Evolutionary conservation across 2,113 vertebrate genomes (phyloP), one percentile per base, ranked within the genome.

Genomic region (Lagopus leucura): DNA sequence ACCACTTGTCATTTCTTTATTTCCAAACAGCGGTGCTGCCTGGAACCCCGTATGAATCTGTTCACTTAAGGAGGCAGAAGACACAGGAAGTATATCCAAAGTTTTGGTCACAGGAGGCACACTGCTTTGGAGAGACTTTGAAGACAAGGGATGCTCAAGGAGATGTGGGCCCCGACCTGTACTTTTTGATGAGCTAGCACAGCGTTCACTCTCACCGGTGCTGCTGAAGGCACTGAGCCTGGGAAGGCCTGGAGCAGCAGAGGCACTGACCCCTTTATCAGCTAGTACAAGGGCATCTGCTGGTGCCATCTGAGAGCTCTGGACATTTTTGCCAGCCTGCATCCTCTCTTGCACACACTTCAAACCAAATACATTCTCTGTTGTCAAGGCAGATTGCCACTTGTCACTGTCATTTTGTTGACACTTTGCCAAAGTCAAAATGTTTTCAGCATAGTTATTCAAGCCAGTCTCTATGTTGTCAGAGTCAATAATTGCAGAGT

Each of bases 381-480:
- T 38, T 42, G 98, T 99, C 93, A 99, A 97, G 36, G 98, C 98
- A 19, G 99, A 99, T 94, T 98, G 98, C 99, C 99, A 99, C 95
- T 98, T 98, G 94, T 98, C 97, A 84, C 98, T 99, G 97, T 98
- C 97, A 86, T 98, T 98, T 85, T 94, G 98, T 94, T 98, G 99
- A 98, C 98, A 98, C 57, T 97, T 98, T 82, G 98, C 98, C 98
- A 99, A 96, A 97, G 98, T 96, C 95, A 99, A 93, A 45, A 98
- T 98, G 71, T 97, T 98, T 64, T 98, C 98, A 5, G 99, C 98
- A 16, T 99, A 99, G 98, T 99, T 99, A 97, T 99, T 99, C 70
- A 99, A 97, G 86, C 99, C 99, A 10, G 96, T 97, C 95, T 86
- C 96, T 60, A 92, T 96, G 89, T 98, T 98, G 97, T 99, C 98